Conservation (phyloP, 1,140 invertebrate genomes). For the Pollicipes pollicipes region DNA sequence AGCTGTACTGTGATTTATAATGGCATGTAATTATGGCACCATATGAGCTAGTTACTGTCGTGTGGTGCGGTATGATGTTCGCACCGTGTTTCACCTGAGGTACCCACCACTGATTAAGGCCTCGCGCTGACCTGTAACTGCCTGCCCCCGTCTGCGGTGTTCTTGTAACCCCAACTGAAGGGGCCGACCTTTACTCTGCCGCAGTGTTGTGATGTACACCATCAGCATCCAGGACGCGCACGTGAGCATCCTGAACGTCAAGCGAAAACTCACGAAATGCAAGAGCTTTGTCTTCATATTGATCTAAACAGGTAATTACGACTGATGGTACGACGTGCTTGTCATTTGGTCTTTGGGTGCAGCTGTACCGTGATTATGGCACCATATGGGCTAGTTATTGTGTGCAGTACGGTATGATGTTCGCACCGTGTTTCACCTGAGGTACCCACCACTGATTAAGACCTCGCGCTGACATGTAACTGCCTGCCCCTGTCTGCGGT, state of each 20-base stretch:
- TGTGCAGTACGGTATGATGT: neutral
- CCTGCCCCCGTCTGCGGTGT: neutral
- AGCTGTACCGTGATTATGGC: too few relatives aligned
- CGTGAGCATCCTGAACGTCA: neutral
- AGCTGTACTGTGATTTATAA: too few relatives aligned
- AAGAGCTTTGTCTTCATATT: too few relatives aligned
- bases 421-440: conserved; percentile 1
- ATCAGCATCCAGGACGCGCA: neutral
- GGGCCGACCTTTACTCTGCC: too few relatives aligned
- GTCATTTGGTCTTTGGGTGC: neutral
- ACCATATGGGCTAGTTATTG: too few relatives aligned
- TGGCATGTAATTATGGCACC: too few relatives aligned
- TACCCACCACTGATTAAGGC: neutral
- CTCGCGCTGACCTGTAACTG: neutral
- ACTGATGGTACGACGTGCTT: neutral
- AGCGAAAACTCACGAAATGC: too few relatives aligned
- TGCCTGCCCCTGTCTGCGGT: too few relatives aligned
- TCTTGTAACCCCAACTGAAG: neutral
- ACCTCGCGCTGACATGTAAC: too few relatives aligned
- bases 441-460: too few relatives aligned
- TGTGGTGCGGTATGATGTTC: neutral
- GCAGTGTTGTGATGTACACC: neutral
- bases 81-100: neutral
- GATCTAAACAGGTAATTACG: too few relatives aligned
- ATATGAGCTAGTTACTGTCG: too few relatives aligned